These are phyloP conservation scores for Myripristis jacobus DNA, from an alignment of 2,797 vertebrate species.

Conservation along the genomic window DNA sequence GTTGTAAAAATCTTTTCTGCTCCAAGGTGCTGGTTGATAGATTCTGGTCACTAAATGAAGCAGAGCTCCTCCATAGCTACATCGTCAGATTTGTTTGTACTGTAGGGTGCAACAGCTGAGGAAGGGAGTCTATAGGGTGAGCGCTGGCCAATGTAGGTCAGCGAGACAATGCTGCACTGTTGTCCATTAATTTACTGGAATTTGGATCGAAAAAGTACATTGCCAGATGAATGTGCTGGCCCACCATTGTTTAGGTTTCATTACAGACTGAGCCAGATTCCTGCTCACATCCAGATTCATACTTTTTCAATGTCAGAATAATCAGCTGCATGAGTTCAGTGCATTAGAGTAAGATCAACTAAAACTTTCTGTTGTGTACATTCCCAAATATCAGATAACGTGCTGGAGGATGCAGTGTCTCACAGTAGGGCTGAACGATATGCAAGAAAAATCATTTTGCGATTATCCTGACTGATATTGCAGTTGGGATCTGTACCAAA, in stretches of 20 bases:
- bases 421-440: no score
- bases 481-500: no score
- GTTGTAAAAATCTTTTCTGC: no score
- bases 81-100: neutral
- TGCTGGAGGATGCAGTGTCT: neutral
- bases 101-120: neutral
- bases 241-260: constrained; percentile 1
- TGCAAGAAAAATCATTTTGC: no score
- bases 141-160: constrained; percentile 43
- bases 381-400: no score
- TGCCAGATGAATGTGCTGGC: neutral
- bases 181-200: constrained; percentile 17
- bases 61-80: no score
- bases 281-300: neutral
- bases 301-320: neutral
- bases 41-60: no score
- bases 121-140: neutral
- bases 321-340: neutral
- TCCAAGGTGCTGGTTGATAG: no score
- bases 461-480: no score
- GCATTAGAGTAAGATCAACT: neutral
- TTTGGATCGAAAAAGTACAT: neutral
- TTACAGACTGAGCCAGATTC: neutral
- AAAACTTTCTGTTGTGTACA: neutral
- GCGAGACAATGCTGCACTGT: constrained; percentile 43